These are phyloP conservation scores for Microctenopoma steveboyesi DNA, from an alignment of 2,797 vertebrate species.

Conservation along the genomic window DNA sequence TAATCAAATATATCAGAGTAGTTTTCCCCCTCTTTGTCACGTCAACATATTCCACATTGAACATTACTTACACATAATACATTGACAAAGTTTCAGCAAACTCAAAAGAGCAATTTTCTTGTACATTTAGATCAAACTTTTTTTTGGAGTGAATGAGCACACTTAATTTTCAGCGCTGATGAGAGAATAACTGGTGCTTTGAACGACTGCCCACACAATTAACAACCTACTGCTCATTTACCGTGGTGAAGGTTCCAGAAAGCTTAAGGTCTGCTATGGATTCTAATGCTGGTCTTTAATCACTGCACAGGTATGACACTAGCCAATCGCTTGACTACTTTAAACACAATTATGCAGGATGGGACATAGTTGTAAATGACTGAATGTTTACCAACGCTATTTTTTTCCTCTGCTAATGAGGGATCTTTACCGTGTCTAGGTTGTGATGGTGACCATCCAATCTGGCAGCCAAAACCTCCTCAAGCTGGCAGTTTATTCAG, in stretches of 20 bases:
- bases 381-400: constrained; percentile 37
- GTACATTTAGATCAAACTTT: constrained; percentile 49
- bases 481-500: constrained; percentile 43
- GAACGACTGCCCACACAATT: constrained; percentile 78
- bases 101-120: constrained; percentile 5
- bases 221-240: constrained; percentile 75
- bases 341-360: constrained; percentile 56
- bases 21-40: too few relatives aligned
- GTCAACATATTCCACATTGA: too few relatives aligned
- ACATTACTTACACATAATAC: not conserved
- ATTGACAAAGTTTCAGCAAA: constrained; percentile 18
- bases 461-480: constrained; percentile 42
- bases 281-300: constrained; percentile 81
- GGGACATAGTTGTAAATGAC: constrained; percentile 58
- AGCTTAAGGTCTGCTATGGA: constrained; percentile 75
- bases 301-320: constrained; percentile 65
- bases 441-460: constrained; percentile 50
- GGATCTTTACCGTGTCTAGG: constrained; percentile 33
- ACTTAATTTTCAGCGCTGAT: constrained; percentile 62
- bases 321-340: constrained; percentile 64
- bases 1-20: too few relatives aligned
- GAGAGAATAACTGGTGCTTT: constrained; percentile 65
- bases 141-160: constrained; percentile 38
- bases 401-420: constrained; percentile 59
- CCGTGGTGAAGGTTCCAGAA: constrained; percentile 72